Base-by-base conservation (phyloP, 1,140 invertebrate genomes). In the Panagrolaimus sp. region DNA sequence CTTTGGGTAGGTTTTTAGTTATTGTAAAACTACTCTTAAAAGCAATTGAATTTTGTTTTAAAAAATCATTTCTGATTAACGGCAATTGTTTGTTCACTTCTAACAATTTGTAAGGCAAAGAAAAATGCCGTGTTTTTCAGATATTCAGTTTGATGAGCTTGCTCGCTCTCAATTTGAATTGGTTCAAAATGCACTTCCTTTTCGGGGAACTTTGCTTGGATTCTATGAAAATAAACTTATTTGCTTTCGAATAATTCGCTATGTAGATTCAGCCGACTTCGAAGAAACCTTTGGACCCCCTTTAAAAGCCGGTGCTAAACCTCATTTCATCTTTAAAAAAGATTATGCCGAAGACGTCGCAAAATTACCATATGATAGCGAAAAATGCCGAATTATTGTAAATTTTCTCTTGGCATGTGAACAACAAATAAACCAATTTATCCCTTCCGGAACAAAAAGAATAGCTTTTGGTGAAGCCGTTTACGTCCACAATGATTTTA, bases 241-340 rank as follows among this genome's bases (percentile, higher is more conserved):
- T 27, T 57, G 51, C 20, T 57, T 57, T 57, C 51, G 51, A 57
- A 57, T 57, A 11, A 25, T 57, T 57, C 51, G 51, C 4, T 57
- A 57, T 8, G n/a, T 57, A 1, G 20, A 13, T 1, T 27, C 20
- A 5, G 13, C 20, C 1, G 27, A 57, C 20, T 27, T 57, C 4
- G 51, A 13, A n/a, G 51, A 57, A 57, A 16, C 20, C 1, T 57
- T 25, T 20, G 51, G 51, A 57, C 51, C 51, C 4, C 20, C 27
- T 20, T 23, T 27, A 16, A 57, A 57, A 1, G 14, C 51, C n/a
- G 51, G 51, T 5, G n/a, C 20, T 5, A 14, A 20, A 3, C 20
- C 8, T 8, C 51, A 20, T 27, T 11, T 16, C 8, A 16, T n/a
- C 14, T 13, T 57, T 8, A 20, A 20, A 0, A 11, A 13, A 3